Evolutionary conservation across 2,888 invertebrate species (phyloP).

Genomic region (Mesorhabditis sp.): DNA sequence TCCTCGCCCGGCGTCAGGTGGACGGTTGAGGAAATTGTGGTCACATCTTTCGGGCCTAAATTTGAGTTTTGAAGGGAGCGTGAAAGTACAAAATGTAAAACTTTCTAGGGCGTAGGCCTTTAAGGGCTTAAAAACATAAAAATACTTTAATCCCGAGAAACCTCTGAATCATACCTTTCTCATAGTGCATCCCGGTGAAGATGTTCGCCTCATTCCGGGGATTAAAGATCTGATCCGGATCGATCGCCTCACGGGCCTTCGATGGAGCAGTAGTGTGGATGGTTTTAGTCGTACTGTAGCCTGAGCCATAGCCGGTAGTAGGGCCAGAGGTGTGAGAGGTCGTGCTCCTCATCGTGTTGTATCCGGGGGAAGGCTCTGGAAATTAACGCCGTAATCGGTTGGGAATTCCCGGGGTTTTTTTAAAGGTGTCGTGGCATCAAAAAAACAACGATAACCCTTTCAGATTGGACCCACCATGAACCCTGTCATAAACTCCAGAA

Average conservation of each 20-base stretch:
- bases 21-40: constrained; percentile 6
- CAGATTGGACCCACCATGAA: neutral
- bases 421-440: too few species aligned
- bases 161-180: neutral
- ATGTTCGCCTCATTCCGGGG: neutral
- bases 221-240: neutral
- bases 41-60: neutral
- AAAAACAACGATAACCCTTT: too few species aligned
- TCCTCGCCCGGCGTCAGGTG: neutral
- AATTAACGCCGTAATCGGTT: neutral
- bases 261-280: constrained; percentile 2
- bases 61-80: neutral
- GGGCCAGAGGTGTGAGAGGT: neutral
- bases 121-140: neutral
- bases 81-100: too few species aligned
- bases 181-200: constrained; percentile 1
- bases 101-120: too few species aligned
- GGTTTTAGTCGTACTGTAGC: neutral
- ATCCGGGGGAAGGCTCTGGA: neutral
- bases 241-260: neutral
- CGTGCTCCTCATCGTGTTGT: neutral
- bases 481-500: neutral
- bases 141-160: neutral
- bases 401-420: too few species aligned
- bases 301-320: neutral